A percentile compares a stretch with the other conserved stretches of the same genome.
These are phyloP conservation scores for Aphis craccivora DNA, from an alignment of 1,140 invertebrate species.

Conservation along the genomic window DNA sequence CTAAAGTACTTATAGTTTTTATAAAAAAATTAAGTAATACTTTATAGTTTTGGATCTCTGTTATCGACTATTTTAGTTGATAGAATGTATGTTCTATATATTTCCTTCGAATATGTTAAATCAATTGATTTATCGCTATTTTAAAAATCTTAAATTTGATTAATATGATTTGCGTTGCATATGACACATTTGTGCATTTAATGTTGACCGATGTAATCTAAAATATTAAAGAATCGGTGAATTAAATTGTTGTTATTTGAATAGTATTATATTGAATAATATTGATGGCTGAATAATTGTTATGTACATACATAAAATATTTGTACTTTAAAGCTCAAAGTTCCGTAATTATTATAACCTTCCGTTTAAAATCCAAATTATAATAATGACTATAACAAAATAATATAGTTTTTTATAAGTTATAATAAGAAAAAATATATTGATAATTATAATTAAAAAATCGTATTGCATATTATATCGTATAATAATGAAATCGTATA, in stretches of 20 bases:
- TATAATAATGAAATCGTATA: background rate
- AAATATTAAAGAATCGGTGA: background rate
- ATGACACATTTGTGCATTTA: background rate
- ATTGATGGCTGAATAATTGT: background rate
- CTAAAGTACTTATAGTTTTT: background rate
- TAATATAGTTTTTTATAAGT: background rate
- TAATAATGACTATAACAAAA: background rate
- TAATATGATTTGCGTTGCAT: background rate
- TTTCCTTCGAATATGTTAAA: background rate
- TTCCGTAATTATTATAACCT: background rate
- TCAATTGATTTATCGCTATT: background rate
- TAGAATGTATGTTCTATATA: background rate
- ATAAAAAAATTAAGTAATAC: background rate
- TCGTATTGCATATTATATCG: background rate
- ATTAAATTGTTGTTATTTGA: background rate
- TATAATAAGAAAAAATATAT: background rate
- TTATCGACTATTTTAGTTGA: background rate
- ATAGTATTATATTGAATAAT: background rate
- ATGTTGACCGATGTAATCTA: background rate
- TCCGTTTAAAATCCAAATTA: background rate
- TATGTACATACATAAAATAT: background rate
- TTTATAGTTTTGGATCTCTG: background rate
- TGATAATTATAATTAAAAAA: background rate
- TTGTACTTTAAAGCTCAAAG: background rate
- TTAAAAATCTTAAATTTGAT: slow-evolving; percentile 9